Conservation (phyloP, 1,140 invertebrate species). For the Nymphalis io region DNA sequence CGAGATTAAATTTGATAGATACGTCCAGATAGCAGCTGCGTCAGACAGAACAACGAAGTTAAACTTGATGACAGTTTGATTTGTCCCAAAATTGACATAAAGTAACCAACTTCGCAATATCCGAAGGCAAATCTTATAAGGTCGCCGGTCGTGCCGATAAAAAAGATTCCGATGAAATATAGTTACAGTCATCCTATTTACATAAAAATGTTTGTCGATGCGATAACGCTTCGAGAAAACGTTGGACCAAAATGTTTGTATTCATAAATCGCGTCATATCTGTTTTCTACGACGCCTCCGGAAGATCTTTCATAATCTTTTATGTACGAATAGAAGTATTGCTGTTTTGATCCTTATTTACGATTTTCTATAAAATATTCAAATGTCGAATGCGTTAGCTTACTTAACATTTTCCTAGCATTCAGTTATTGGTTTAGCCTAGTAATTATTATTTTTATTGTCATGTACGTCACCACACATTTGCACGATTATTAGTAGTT, state of each 20-base stretch:
- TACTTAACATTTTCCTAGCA: background rate
- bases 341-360: slow-evolving; percentile 18
- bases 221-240: slow-evolving; percentile 31
- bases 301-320: slow-evolving; percentile 30
- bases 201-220: slow-evolving; percentile 37
- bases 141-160: slow-evolving; percentile 26
- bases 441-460: too few relatives aligned
- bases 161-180: slow-evolving; percentile 36
- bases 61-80: slow-evolving; percentile 22
- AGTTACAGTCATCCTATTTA: slow-evolving; percentile 36
- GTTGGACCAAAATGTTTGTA: slow-evolving; percentile 32
- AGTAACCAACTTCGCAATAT: slow-evolving; percentile 9
- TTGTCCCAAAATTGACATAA: slow-evolving; percentile 18
- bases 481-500: too few relatives aligned
- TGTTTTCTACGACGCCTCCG: slow-evolving; percentile 21
- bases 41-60: slow-evolving; percentile 13
- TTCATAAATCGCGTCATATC: slow-evolving; percentile 36
- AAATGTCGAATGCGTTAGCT: background rate
- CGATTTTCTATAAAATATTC: slow-evolving; percentile 4
- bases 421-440: background rate
- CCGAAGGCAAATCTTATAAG: slow-evolving; percentile 22
- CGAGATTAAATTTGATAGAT: slow-evolving; percentile 2
- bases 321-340: slow-evolving; percentile 13
- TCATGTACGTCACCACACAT: too few relatives aligned
- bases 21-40: slow-evolving; percentile 3